phyloP scores from a whole-genome alignment of 2,888 invertebrate genomes.

The Aplocera efformata region DNA sequence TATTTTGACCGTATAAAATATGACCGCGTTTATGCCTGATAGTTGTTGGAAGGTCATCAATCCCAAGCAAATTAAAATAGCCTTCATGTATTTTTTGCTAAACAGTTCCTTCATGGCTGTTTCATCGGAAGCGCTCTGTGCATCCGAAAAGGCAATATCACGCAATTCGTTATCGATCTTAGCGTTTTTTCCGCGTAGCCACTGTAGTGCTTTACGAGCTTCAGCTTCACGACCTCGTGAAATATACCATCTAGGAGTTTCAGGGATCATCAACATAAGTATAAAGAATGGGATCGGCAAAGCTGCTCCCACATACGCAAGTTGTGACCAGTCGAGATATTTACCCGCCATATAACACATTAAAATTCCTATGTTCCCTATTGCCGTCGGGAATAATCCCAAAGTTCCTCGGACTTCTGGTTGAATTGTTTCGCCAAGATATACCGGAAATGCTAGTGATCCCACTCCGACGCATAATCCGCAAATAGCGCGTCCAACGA shows the following conservation, averaged over 20 bases:
- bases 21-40: slow-evolving; percentile 97
- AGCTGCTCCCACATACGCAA: slow-evolving; percentile 89
- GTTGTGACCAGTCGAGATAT: slow-evolving; percentile 88
- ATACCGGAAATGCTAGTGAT: slow-evolving; percentile 93
- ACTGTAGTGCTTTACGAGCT: slow-evolving; percentile 88
- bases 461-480: slow-evolving; percentile 94
- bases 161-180: slow-evolving; percentile 89
- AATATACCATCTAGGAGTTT: slow-evolving; percentile 96
- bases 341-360: slow-evolving; percentile 90
- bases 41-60: slow-evolving; percentile 98
- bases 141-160: slow-evolving; percentile 86
- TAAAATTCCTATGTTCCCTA: slow-evolving; percentile 92
- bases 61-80: slow-evolving; percentile 90
- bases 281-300: slow-evolving; percentile 89
- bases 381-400: slow-evolving; percentile 91
- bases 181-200: slow-evolving; percentile 89
- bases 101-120: slow-evolving; percentile 84
- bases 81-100: slow-evolving; percentile 85
- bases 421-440: slow-evolving; percentile 95
- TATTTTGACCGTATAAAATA: slow-evolving; percentile 95
- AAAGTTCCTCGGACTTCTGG: slow-evolving; percentile 94
- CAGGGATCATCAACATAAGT: slow-evolving; percentile 92
- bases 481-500: slow-evolving; percentile 89
- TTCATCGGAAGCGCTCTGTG: slow-evolving; percentile 83
- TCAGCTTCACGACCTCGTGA: slow-evolving; percentile 87